These are phyloP conservation scores for Eulithis prunata DNA, from an alignment of 2,888 invertebrate species.

Conservation along the genomic window DNA sequence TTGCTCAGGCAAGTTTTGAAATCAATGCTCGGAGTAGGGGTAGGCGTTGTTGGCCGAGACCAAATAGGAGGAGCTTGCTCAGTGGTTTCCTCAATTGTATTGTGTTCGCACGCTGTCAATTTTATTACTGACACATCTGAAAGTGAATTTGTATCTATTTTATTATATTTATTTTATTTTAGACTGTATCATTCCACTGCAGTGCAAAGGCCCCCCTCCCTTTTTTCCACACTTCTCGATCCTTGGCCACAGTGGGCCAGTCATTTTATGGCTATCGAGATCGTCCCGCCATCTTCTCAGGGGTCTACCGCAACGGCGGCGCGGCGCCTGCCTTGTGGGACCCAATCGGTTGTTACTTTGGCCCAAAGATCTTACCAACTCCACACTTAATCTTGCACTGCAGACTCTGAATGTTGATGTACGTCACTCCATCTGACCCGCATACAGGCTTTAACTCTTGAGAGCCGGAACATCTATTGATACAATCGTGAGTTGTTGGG, in stretches of 20 bases:
- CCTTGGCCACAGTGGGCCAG: too few relatives aligned
- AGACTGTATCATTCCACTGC: too few relatives aligned
- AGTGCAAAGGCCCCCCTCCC: too few relatives aligned
- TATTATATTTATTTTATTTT: too few relatives aligned
- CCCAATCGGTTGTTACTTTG: too few relatives aligned
- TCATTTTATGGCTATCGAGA: too few relatives aligned
- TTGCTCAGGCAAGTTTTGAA: constrained; percentile 35
- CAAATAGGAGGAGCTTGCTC: constrained; percentile 16
- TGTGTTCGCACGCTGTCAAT: constrained; percentile 14
- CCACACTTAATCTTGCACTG: constrained; percentile 72
- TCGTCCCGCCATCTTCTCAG: too few relatives aligned
- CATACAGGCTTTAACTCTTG: constrained; percentile 74
- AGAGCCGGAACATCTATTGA: constrained; percentile 59
- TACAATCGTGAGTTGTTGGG: constrained; percentile 36
- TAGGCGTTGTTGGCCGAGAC: constrained; percentile 3
- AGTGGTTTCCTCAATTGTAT: constrained; percentile 7
- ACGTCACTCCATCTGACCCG: constrained; percentile 68
- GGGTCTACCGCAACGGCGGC: too few relatives aligned
- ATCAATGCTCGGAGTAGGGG: neutral
- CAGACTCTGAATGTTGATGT: constrained; percentile 66
- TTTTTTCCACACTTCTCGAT: too few relatives aligned
- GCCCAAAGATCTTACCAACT: constrained; percentile 56
- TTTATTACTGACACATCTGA: constrained; percentile 27
- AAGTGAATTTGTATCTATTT: neutral
- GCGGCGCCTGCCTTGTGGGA: too few relatives aligned